Base-by-base conservation (phyloP, 23 tunicate species). In the Aplidium turbinatum region DNA sequence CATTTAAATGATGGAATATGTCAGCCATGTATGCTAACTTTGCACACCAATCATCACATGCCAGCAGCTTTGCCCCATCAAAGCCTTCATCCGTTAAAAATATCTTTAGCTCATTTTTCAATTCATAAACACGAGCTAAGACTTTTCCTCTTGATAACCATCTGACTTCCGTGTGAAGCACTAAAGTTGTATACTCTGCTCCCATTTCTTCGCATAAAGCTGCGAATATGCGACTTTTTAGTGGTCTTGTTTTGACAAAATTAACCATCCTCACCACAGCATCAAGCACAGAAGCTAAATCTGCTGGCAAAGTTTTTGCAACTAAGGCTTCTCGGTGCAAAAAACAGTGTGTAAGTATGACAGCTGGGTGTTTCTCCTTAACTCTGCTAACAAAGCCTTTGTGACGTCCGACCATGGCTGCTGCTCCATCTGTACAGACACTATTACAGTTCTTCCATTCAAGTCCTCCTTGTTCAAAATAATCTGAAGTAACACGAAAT, bases 11-110 rank as follows among this genome's bases (percentile, higher is more conserved):
- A 50, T 71, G 77, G 23, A 71, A 71, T 21, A 71, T 48, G 67
- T 71, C 38, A 50, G 77, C 77, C 77, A 71, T 76, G 72, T 76
- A 60, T 62, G 81, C 81, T 60, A 76, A 62, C 72, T 42, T 76
- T 60, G 72, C 81, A 62, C 71, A 60, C 72, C 81, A 76, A 61
- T 76, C 72, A 60, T 76, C 72, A 62, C 57, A 2, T 62, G 35
- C 81, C 72, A 28, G 68, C 34, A 36, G 67, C 1, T 57, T 56
- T 25, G 53, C 35, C 68, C 31, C 77, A 50, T 30, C 19, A 47
- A 23, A 25, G 25, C 33, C 16, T 50, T 71, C 61, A 71, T 71
- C 23, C 24, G 61, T 47, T 30, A 50, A 71, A 50, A 71, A 71
- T 67, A 67, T 24, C 26, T 9, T n/a, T n/a, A 67, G 45, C 27